Evolutionary conservation across 2,888 invertebrate genomes (phyloP), one percentile per base, ranked within the genome.

Genomic region (Epirrita christyi): DNA sequence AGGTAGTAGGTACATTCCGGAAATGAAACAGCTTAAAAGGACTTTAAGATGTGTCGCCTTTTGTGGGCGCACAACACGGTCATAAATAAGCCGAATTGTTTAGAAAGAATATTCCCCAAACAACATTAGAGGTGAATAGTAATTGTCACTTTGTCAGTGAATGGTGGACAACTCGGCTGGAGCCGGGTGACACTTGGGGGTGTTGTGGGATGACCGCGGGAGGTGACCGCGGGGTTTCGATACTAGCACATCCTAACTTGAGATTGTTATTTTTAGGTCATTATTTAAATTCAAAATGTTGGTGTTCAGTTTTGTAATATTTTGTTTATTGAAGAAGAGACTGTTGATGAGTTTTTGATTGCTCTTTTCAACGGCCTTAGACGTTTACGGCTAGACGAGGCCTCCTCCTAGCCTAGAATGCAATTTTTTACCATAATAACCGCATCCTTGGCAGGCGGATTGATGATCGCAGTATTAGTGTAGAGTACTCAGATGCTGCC

Each of bases 71-170:
- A 81, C 81, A 86, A 86, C 81, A 81, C 54, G 74, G 66, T 74
- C 85, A 86, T 90, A 91, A 89, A 91, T 89, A 85, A 91, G 75
- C 72, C 68, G 75, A 76, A 83, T 87, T 88, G 87, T 86, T 80
- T 70, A 75, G 66, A 76, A 87, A 84, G 83, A 86, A 86, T 82
- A 82, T 85, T 82, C 79, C 72, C 83, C 83, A 88, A 88, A 88
- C 85, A 88, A 85, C 88, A 90, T 90, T 89, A 89, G 87, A 80
- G 81, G 72, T 81, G 86, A 88, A 90, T 88, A 83, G 84, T 83
- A 85, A 89, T 88, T 88, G 88, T 86, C 88, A 88, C 83, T 88
- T 86, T 86, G 88, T 87, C 83, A 83, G 82, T 80, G 77, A 67
- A 59, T 65, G 77, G 73, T 72, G 78, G 74, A 78, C 77, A 76